phyloP scores from a whole-genome alignment of 1,140 invertebrate genomes.

The Drosophila tristis region DNA sequence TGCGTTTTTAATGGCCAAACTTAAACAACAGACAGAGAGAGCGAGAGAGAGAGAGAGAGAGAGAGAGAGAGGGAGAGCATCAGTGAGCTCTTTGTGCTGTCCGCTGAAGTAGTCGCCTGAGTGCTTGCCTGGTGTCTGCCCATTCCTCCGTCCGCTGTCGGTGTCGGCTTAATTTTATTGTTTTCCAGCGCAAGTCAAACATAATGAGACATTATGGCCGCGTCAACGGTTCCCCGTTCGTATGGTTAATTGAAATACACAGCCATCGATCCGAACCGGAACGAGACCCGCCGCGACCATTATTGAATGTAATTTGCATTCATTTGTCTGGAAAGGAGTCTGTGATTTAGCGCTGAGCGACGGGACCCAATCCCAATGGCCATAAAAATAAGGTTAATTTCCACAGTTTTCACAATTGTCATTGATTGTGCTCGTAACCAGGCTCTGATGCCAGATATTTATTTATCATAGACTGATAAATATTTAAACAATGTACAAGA shows the following conservation, averaged over 20 bases:
- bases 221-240: slow-evolving; percentile 38
- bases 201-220: slow-evolving; percentile 71
- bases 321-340: slow-evolving; percentile 48
- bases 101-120: slow-evolving; percentile 54
- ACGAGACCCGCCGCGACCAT: slow-evolving; percentile 6
- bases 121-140: not conserved
- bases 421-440: too few relatives aligned
- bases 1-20: slow-evolving; percentile 80
- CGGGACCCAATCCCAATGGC: too few relatives aligned
- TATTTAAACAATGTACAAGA: too few relatives aligned
- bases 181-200: slow-evolving; percentile 68
- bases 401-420: too few relatives aligned
- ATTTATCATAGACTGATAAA: too few relatives aligned
- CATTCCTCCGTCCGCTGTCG: not conserved
- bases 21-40: slow-evolving; percentile 35
- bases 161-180: slow-evolving; percentile 67
- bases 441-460: too few relatives aligned
- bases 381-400: slow-evolving; percentile 23
- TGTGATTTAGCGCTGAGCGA: slow-evolving; percentile 26
- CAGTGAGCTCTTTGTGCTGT: slow-evolving; percentile 49
- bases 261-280: slow-evolving; percentile 34
- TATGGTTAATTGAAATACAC: slow-evolving; percentile 79
- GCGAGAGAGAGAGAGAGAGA: not conserved
- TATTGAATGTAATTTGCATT: slow-evolving; percentile 49
- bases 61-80: too few relatives aligned